Percentiles rank a stretch among this genome's conserved stretches.
These are phyloP conservation scores for Muntiacus reevesi DNA, from an alignment of 2,113 vertebrate genomes.

Conservation along the genomic window DNA sequence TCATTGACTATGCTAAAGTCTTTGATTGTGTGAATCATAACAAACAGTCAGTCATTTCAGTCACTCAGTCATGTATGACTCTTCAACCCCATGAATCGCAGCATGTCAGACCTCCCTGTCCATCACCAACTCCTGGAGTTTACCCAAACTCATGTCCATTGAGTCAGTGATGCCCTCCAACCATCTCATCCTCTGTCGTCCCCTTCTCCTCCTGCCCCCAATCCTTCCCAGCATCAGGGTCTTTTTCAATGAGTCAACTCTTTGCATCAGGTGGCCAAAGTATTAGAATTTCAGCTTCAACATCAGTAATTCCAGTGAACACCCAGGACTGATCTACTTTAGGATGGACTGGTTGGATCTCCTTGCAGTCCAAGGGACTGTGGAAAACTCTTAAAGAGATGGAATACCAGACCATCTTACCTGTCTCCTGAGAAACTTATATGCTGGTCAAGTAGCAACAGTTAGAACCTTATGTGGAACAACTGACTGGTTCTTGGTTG, in stretches of 20 bases:
- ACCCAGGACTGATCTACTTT: not conserved
- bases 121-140: accelerated
- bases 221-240: not conserved
- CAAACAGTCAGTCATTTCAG: not conserved
- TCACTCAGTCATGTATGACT: not conserved
- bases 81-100: not conserved
- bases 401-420: not conserved
- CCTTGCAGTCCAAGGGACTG: not conserved
- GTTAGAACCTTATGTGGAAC: not conserved
- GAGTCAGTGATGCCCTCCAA: not conserved
- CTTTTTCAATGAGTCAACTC: not conserved
- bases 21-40: not conserved
- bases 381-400: not conserved
- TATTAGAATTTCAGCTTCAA: not conserved
- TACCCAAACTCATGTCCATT: not conserved
- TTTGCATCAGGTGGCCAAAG: not conserved
- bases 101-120: accelerated
- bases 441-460: not conserved
- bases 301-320: not conserved
- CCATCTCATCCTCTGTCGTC: accelerated
- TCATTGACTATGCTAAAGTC: not conserved
- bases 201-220: not conserved
- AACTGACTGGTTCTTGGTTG: not conserved
- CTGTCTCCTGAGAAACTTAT: not conserved
- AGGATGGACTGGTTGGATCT: not conserved